These are phyloP conservation scores for Chamaea fasciata DNA, from an alignment of 2,113 vertebrate species.

Conservation along the genomic window DNA sequence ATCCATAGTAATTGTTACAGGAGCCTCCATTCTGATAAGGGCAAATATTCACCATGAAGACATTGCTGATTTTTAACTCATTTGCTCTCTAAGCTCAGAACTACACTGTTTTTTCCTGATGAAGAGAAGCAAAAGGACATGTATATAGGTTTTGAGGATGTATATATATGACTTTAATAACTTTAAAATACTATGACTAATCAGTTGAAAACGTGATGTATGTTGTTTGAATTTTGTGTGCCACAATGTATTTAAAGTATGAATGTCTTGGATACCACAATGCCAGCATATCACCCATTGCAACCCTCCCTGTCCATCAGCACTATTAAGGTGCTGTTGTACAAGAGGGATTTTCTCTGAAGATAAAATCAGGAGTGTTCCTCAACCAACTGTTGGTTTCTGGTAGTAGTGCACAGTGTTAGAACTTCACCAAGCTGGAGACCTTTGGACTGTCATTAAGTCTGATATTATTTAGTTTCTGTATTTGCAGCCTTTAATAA, in stretches of 20 bases:
- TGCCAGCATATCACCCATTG: not conserved
- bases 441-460: not conserved
- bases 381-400: not conserved
- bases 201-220: not conserved
- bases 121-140: not conserved
- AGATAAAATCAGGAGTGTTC: not conserved
- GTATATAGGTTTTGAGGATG: not conserved
- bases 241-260: not conserved
- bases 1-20: slow-evolving; percentile 20
- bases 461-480: not conserved
- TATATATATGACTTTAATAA: not conserved
- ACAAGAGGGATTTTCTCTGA: not conserved
- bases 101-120: not conserved
- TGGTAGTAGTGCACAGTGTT: not conserved
- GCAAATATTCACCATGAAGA: not conserved
- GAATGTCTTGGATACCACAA: not conserved
- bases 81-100: not conserved
- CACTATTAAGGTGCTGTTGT: not conserved
- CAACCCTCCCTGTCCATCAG: not conserved
- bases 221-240: not conserved
- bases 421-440: not conserved
- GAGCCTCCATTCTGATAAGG: not conserved
- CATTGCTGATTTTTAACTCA: not conserved
- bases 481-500: not conserved
- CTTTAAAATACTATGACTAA: not conserved